phyloP scores from a whole-genome alignment of 2,797 vertebrate genomes.

The Botia almorhae region DNA sequence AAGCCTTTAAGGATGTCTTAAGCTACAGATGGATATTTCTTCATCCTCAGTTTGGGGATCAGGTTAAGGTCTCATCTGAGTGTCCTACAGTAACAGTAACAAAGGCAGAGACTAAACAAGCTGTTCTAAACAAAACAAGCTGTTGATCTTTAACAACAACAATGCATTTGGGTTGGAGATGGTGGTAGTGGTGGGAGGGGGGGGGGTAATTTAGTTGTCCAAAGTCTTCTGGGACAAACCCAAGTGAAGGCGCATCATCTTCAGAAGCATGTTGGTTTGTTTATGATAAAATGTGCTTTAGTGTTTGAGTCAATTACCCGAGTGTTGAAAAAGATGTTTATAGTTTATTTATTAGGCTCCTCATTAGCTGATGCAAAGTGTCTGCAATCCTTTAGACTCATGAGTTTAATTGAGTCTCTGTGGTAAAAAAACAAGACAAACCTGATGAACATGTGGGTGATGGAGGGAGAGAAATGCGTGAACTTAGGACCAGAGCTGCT shows the following conservation, averaged over 20 bases:
- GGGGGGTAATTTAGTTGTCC: background rate
- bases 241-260: background rate
- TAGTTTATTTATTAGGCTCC: slow-evolving; percentile 33
- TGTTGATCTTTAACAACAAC: slow-evolving; percentile 1
- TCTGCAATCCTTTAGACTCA: slow-evolving; percentile 5
- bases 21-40: slow-evolving; percentile 72
- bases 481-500: background rate
- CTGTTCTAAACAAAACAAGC: background rate
- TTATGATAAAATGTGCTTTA: slow-evolving; percentile 23
- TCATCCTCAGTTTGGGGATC: slow-evolving; percentile 65
- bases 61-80: slow-evolving; percentile 58
- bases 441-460: background rate
- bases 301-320: slow-evolving; percentile 2
- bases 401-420: slow-evolving; percentile 25
- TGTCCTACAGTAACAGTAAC: slow-evolving; percentile 69
- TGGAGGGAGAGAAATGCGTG: background rate
- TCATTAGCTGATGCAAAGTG: slow-evolving; percentile 33
- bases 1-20: slow-evolving; percentile 74
- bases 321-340: slow-evolving; percentile 17
- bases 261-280: slow-evolving; percentile 8
- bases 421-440: background rate
- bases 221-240: background rate
- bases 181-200: background rate
- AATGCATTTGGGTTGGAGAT: background rate
- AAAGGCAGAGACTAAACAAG: slow-evolving; percentile 11